A percentile compares a stretch with the other conserved stretches of the same genome.
phyloP scores from a whole-genome alignment of 2,797 vertebrate genomes.

The Sciurus carolinensis region DNA sequence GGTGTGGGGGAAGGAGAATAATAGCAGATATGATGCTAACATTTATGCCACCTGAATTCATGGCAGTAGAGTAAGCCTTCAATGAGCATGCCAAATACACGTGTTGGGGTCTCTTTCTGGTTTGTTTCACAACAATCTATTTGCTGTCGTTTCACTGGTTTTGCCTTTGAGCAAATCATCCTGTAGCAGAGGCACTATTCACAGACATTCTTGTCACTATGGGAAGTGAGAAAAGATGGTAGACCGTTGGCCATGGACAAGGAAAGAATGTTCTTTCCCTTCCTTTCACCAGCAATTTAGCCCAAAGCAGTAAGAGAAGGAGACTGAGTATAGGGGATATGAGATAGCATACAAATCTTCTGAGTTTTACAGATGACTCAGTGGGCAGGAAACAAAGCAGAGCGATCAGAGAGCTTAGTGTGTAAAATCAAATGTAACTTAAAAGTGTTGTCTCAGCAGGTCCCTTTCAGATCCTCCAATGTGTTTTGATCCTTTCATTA shows the following conservation, averaged over 20 bases:
- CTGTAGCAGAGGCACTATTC: neutral
- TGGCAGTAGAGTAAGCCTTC: neutral
- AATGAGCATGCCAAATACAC: neutral
- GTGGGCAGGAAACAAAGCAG: neutral
- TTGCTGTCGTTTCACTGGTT: neutral
- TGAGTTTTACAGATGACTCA: slow-evolving; percentile 23
- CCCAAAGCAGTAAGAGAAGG: neutral
- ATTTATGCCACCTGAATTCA: neutral
- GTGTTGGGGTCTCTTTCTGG: neutral
- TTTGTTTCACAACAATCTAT: neutral
- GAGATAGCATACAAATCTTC: neutral
- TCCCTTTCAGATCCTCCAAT: neutral
- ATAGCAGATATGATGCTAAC: no score
- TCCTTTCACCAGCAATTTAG: slow-evolving; percentile 29
- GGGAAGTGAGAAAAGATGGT: neutral
- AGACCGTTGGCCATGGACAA: neutral
- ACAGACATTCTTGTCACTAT: neutral
- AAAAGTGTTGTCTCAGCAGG: neutral
- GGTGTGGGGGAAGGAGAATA: no score
- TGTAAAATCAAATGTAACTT: slow-evolving; percentile 1
- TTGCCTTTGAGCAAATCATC: neutral
- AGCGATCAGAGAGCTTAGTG: neutral
- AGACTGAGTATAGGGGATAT: neutral
- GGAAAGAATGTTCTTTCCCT: neutral
- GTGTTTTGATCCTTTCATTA: slow-evolving; percentile 28